phyloP scores from a whole-genome alignment of 2,797 vertebrate genomes.

The Crax fasciolata region DNA sequence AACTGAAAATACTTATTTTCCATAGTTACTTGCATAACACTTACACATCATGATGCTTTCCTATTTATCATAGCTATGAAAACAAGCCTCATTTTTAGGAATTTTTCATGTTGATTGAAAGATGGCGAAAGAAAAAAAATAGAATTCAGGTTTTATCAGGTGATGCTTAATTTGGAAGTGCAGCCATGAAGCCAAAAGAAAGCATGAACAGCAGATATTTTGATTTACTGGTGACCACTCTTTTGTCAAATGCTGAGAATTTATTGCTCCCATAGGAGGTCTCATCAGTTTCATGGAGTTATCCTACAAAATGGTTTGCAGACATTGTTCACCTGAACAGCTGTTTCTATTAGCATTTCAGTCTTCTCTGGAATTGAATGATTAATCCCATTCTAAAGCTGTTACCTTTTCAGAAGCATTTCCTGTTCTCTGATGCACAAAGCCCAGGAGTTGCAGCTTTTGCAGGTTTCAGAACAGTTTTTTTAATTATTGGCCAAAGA shows the following conservation, averaged over 20 bases:
- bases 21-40: neutral
- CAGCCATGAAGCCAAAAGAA: neutral
- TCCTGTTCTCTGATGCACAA: neutral
- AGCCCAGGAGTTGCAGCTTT: neutral
- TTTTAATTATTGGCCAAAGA: neutral
- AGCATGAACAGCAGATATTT: neutral
- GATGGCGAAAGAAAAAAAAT: neutral
- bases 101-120: neutral
- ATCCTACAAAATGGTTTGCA: neutral
- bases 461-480: neutral
- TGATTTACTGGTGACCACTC: neutral
- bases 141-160: neutral
- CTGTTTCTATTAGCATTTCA: neutral
- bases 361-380: neutral
- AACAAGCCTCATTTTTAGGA: neutral
- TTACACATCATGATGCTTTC: neutral
- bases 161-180: neutral
- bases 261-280: neutral
- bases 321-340: neutral
- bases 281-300: neutral
- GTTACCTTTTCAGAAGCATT: neutral
- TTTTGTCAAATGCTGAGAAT: neutral
- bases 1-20: neutral
- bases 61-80: neutral
- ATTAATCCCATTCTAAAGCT: neutral